Base-by-base conservation (phyloP, 2,113 vertebrate species). In the Orcinus orca region DNA sequence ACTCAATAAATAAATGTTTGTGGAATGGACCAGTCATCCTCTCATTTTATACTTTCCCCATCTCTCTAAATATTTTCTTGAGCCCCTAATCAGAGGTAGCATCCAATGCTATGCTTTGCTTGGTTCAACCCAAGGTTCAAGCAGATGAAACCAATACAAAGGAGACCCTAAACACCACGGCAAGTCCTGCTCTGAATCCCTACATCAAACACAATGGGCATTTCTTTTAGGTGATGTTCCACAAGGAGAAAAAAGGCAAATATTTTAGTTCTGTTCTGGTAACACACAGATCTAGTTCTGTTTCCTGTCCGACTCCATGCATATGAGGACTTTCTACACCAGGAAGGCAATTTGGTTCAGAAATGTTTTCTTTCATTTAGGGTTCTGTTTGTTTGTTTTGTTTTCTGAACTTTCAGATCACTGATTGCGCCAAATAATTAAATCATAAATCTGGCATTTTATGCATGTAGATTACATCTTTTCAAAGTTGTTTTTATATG, bases 351-450 rank as follows among this genome's bases (percentile, higher is more conserved):
- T 77, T 84, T 79, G 36, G 44, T 65, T 65, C 38, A 38, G 70
- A 92, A 95, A 74, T 71, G 6, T 79, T 88, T 95, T 73, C 70
- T 88, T 81, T 90, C 47, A 74, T 50, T 91, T 74, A 71, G 8
- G 26, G 67, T 70, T 85, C 60, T 68, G 38, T 86, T 55, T 90
- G 55, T 53, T 83, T 76, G 15, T 70, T 90, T 91, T 87, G n/a
- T 68, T 95, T 93, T 87, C 73, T 93, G 68, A 44, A 55, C 26
- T 71, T 93, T 77, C 53, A 87, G 68, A 7, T 67, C 26, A 96
- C 26, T 13, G 67, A 62, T n/a, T n/a, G 41, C 9, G 11, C 36
- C 85, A 93, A 83, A 71, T 60, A 31, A 90, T 55, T 58, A 81
- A 95, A 68, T 53, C 21, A 15, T 12, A 29, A 87, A 82, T 29